Conservation (phyloP, 1,140 invertebrate genomes). For the Hyles vespertilio region DNA sequence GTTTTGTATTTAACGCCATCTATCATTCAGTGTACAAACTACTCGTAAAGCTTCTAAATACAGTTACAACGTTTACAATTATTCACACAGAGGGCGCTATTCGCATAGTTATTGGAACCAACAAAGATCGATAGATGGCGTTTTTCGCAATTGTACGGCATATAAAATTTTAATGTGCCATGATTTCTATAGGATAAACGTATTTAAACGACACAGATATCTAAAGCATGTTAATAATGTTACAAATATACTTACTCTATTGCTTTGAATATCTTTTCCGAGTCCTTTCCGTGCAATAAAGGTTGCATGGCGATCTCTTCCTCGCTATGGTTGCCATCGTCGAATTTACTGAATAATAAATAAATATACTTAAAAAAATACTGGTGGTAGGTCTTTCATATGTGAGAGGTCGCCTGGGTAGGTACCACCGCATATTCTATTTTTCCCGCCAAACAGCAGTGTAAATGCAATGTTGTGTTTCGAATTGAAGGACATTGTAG, state of each 20-base stretch:
- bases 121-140: constrained; percentile 3
- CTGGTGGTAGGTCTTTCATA: no score
- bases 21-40: background rate
- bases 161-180: constrained; percentile 59
- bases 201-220: constrained; percentile 1
- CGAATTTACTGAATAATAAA: constrained; percentile 43
- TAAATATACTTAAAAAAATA: background rate
- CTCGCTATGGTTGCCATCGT: constrained; percentile 54
- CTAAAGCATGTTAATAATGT: background rate
- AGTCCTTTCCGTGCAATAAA: constrained; percentile 60
- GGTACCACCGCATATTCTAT: no score
- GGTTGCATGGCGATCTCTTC: constrained; percentile 68
- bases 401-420: no score
- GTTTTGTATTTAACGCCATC: constrained; percentile 6
- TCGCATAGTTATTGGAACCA: background rate
- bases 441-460: no score
- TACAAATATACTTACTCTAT: constrained; percentile 53
- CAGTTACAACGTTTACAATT: background rate
- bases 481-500: no score
- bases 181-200: constrained; percentile 33
- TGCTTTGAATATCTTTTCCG: constrained; percentile 62
- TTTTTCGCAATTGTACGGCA: background rate
- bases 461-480: no score
- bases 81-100: background rate
- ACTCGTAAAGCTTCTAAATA: background rate